Conservation (phyloP, 2,113 vertebrate genomes). For the Pimephales promelas region DNA sequence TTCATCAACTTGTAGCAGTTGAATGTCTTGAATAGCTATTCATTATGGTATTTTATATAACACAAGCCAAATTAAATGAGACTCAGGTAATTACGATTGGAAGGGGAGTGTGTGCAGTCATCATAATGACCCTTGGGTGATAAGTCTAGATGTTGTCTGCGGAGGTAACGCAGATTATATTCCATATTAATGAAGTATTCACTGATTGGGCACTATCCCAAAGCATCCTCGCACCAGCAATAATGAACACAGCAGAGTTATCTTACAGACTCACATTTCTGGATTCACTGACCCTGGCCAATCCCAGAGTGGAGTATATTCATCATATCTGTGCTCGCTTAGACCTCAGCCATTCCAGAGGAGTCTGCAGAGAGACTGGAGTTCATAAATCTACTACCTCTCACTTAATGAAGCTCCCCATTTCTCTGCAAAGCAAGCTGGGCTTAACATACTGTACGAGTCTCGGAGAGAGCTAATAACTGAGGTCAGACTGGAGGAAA, state of each 20-base stretch:
- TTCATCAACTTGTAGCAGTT: constrained; percentile 5
- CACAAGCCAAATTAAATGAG: constrained; percentile 39
- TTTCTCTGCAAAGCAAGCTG: constrained; percentile 42
- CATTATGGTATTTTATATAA: constrained; percentile 45
- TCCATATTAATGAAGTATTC: constrained; percentile 63
- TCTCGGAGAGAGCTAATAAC: constrained; percentile 37
- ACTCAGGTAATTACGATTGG: constrained; percentile 33
- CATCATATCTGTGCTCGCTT: constrained; percentile 76
- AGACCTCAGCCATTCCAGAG: constrained; percentile 55
- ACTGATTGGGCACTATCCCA: constrained; percentile 77
- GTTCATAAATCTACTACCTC: constrained; percentile 59
- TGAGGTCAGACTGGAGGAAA: constrained; percentile 20
- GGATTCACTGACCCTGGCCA: constrained; percentile 78
- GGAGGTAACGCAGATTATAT: constrained; percentile 63
- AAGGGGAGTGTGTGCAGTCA: constrained; percentile 14
- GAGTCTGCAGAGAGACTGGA: constrained; percentile 66
- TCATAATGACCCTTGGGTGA: constrained; percentile 30
- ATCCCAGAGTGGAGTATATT: constrained; percentile 78
- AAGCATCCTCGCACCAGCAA: constrained; percentile 74
- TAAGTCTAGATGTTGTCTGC: constrained; percentile 64
- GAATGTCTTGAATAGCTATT: constrained; percentile 44
- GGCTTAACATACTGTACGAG: constrained; percentile 45
- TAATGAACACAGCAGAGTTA: constrained; percentile 79
- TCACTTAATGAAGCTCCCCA: constrained; percentile 61
- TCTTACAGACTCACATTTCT: constrained; percentile 73